Evolutionary conservation across 2,113 vertebrate species (phyloP).

Genomic region (Zootoca vivipara): DNA sequence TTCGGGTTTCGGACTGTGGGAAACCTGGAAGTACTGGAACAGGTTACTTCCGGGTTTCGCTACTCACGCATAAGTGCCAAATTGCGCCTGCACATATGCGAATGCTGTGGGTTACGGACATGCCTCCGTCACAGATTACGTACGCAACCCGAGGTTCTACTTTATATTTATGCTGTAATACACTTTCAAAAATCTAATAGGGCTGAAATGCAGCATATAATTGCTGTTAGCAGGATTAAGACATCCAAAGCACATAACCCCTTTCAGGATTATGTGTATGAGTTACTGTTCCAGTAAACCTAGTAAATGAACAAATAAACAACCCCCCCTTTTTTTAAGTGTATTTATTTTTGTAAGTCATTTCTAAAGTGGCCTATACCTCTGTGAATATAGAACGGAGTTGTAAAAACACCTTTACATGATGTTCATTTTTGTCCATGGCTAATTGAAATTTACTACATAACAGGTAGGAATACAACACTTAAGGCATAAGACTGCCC

Average conservation of each 20-base stretch:
- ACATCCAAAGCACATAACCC: neutral
- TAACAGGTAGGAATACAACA: conserved; percentile 1
- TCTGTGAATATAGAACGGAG: neutral
- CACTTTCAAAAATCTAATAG: neutral
- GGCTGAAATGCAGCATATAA: neutral
- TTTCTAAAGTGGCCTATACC: neutral
- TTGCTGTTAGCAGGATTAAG: neutral
- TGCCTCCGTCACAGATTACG: too few relatives aligned
- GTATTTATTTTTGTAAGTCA: neutral
- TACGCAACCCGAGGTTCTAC: too few relatives aligned
- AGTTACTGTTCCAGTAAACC: conserved; percentile 5
- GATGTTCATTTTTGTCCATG: conserved; percentile 3
- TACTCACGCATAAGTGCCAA: too few relatives aligned
- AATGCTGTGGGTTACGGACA: too few relatives aligned
- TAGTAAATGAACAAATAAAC: neutral
- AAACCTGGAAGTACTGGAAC: too few relatives aligned
- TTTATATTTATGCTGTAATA: neutral
- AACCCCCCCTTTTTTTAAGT: neutral
- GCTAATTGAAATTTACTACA: conserved; percentile 19
- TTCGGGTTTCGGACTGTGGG: too few relatives aligned
- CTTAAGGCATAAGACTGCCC: neutral
- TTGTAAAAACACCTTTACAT: neutral
- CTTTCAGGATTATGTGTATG: neutral
- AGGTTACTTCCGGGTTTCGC: too few relatives aligned
- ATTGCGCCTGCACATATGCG: too few relatives aligned